phyloP scores from a whole-genome alignment of 2,888 invertebrate genomes.

The Phorcus lineatus region DNA sequence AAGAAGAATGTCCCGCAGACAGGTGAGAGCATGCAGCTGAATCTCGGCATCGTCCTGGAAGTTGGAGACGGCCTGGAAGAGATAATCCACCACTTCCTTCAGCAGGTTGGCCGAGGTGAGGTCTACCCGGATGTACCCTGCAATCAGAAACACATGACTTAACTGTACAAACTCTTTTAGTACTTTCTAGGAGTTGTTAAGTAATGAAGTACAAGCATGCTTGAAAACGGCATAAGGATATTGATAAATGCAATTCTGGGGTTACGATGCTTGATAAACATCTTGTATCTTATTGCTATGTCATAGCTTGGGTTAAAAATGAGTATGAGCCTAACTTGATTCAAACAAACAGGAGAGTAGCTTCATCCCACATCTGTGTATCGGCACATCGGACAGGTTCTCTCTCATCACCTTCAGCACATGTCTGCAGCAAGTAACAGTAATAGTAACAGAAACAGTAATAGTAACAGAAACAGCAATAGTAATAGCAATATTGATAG shows the following conservation, averaged over 20 bases:
- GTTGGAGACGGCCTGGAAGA: constrained; percentile 30
- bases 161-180: no score
- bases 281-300: no score
- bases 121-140: neutral
- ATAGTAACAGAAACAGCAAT: neutral
- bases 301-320: neutral
- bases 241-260: no score
- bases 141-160: no score
- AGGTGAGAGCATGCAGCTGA: constrained; percentile 35
- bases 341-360: constrained; percentile 39
- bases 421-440: constrained; percentile 31
- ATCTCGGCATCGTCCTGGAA: constrained; percentile 31
- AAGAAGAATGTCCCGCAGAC: constrained; percentile 33
- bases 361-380: constrained; percentile 43
- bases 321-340: constrained; percentile 35
- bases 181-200: no score
- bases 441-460: neutral
- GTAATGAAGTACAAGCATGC: no score
- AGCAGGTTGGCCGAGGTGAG: constrained; percentile 1
- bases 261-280: no score
- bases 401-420: constrained; percentile 38
- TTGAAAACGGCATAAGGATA: no score
- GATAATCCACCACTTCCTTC: constrained; percentile 29
- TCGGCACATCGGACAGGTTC: constrained; percentile 32
- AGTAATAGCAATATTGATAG: neutral